phyloP scores from a whole-genome alignment of 2,888 invertebrate genomes.

The Polyploca ridens region DNA sequence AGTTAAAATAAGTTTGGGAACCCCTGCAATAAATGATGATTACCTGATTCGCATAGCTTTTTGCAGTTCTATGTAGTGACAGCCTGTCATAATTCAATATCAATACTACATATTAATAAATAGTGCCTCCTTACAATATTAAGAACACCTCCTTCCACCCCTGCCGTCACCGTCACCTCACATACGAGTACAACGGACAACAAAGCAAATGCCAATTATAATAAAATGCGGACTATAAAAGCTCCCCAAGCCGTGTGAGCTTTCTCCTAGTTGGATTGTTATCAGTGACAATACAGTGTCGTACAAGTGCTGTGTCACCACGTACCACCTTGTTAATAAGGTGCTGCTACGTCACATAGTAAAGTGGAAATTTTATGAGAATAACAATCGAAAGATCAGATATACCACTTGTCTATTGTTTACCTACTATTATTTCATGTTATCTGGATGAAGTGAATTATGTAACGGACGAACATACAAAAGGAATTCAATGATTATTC shows the following conservation, averaged over 20 bases:
- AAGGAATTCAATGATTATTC: too few species aligned
- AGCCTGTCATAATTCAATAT: too few species aligned
- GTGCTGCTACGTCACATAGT: background rate
- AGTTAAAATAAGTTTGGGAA: too few species aligned
- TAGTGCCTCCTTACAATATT: too few species aligned
- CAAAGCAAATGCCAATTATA: background rate
- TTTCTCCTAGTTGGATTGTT: background rate
- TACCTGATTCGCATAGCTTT: too few species aligned
- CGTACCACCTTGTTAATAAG: background rate
- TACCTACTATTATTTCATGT: too few species aligned
- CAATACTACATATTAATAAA: too few species aligned
- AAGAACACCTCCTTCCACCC: background rate
- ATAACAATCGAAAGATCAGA: background rate
- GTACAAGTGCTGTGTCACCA: slow-evolving; percentile 5
- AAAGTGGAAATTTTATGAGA: background rate
- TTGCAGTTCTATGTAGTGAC: too few species aligned
- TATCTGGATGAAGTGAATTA: too few species aligned
- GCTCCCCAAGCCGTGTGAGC: background rate
- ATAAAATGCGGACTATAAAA: background rate
- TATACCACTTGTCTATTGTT: background rate
- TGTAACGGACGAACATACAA: too few species aligned
- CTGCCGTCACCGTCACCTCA: background rate
- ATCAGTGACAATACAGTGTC: background rate
- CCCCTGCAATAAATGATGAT: too few species aligned
- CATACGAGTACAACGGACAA: background rate